Evolutionary conservation across 2,113 vertebrate species (phyloP).

Genomic region (Scolopax mira): DNA sequence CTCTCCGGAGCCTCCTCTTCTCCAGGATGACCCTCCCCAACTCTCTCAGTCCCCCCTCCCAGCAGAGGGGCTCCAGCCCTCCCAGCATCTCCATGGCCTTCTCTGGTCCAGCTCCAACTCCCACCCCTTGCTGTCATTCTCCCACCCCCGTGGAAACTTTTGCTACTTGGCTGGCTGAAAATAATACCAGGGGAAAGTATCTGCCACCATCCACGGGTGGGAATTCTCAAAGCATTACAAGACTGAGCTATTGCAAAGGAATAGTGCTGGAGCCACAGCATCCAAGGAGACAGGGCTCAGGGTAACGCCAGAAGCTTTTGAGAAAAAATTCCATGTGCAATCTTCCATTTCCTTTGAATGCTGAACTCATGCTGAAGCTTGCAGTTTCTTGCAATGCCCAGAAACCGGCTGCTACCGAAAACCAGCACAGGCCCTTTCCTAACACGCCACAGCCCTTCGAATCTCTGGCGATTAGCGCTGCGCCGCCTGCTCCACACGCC

Average conservation of each 20-base stretch:
- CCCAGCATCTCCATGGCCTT: background rate
- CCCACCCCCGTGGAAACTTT: background rate
- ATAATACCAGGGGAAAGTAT: background rate
- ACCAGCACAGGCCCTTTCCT: background rate
- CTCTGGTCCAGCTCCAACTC: background rate
- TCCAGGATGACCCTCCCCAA: too few species aligned
- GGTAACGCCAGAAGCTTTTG: background rate
- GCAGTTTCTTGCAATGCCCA: background rate
- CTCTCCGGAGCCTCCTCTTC: too few species aligned
- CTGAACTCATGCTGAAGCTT: accelerated
- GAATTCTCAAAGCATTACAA: background rate
- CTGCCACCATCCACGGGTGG: background rate
- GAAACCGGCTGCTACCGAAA: background rate
- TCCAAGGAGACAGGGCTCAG: background rate
- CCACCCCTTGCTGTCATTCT: background rate
- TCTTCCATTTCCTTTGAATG: background rate
- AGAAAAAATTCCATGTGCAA: background rate
- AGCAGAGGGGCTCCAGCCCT: background rate
- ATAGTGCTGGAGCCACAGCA: background rate
- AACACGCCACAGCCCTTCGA: background rate
- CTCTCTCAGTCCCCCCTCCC: background rate
- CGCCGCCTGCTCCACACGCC: background rate
- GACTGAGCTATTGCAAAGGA: accelerated
- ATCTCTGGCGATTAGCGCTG: background rate
- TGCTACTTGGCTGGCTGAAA: background rate